These are phyloP conservation scores for Cydia strobilella DNA, from an alignment of 1,140 invertebrate species.

Conservation along the genomic window DNA sequence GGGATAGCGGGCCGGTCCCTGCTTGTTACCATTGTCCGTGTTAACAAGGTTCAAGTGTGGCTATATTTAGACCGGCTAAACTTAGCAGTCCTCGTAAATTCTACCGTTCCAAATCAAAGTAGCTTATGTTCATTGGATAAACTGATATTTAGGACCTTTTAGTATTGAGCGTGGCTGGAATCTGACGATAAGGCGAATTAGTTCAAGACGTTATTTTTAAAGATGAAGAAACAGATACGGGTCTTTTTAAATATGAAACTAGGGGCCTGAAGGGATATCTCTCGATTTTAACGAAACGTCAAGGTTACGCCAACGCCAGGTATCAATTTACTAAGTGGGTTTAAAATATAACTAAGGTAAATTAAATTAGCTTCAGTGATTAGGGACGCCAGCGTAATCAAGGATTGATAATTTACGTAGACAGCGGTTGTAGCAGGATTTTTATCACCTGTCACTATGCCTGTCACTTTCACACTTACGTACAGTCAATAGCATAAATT, in stretches of 20 bases:
- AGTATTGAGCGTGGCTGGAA: neutral
- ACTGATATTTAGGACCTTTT: neutral
- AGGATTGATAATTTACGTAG: no score
- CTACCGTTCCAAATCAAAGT: neutral
- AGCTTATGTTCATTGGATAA: neutral
- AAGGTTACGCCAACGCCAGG: neutral
- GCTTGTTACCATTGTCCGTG: neutral
- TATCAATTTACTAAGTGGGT: neutral
- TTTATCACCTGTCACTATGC: no score
- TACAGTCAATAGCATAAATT: no score
- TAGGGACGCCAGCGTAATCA: no score
- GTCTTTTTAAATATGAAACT: neutral
- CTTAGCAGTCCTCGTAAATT: neutral
- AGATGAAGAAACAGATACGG: slow-evolving; percentile 2
- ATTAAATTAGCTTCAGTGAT: no score
- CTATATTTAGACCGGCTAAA: slow-evolving; percentile 6
- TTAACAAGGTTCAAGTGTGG: slow-evolving; percentile 16
- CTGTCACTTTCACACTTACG: no score
- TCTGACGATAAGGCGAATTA: slow-evolving; percentile 4
- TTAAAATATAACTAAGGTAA: no score
- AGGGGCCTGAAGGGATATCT: neutral
- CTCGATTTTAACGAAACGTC: neutral
- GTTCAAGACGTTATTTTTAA: neutral
- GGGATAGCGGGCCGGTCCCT: no score
- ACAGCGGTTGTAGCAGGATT: no score